A percentile compares a stretch with the other conserved stretches of the same genome.
Evolutionary conservation across 2,797 vertebrate species (phyloP).

Genomic region (Knipowitschia caucasica): DNA sequence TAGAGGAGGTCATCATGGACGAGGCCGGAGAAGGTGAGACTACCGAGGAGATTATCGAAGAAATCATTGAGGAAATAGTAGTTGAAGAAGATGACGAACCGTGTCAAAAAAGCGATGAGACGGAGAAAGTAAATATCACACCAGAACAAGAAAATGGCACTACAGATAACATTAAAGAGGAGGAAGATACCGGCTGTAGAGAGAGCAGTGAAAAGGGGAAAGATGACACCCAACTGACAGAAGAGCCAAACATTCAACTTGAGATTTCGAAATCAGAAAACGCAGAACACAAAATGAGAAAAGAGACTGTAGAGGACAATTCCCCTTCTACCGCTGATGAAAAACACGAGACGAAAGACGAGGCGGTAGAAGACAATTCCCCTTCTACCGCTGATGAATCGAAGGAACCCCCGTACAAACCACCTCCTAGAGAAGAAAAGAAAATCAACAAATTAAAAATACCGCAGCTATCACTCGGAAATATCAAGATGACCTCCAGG

Average conservation of each 20-base stretch:
- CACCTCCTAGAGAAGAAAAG: constrained; percentile 75
- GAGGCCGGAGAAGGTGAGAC: constrained; percentile 39
- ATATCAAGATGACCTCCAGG: constrained; percentile 89
- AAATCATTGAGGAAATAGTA: constrained; percentile 67
- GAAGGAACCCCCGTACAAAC: constrained; percentile 40
- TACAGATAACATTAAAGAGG: constrained; percentile 13
- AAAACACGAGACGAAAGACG: constrained; percentile 23
- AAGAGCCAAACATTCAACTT: constrained; percentile 10
- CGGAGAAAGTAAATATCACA: constrained; percentile 22
- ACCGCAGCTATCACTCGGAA: constrained; percentile 84
- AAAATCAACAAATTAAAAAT: constrained; percentile 88
- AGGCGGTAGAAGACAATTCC: constrained; percentile 22
- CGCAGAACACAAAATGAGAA: constrained; percentile 21
- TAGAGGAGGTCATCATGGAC: constrained; percentile 60
- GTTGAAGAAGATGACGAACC: constrained; percentile 47
- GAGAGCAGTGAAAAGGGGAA: constrained; percentile 22
- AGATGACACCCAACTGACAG: constrained; percentile 9
- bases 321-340: constrained; percentile 7
- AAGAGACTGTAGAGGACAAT: constrained; percentile 18
- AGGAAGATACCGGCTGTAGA: constrained; percentile 19
- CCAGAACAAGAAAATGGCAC: constrained; percentile 29
- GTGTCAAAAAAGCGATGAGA: constrained; percentile 34
- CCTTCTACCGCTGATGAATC: constrained; percentile 9
- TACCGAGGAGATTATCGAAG: constrained; percentile 62
- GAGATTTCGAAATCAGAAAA: constrained; percentile 13